Evolutionary conservation across 2,888 invertebrate genomes (phyloP).

Genomic region (Tetanocera ferruginea): DNA sequence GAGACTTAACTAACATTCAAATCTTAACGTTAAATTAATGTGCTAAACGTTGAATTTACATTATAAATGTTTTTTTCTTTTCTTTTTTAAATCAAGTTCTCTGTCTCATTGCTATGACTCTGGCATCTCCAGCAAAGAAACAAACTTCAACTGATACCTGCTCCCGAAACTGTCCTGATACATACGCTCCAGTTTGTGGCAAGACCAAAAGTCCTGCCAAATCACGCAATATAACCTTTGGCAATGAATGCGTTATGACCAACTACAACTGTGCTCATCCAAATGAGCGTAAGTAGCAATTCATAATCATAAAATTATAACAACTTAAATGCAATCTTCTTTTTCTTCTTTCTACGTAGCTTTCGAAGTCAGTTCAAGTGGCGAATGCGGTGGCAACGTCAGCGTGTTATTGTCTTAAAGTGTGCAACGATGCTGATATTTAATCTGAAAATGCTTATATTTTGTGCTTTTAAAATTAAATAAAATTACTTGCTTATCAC

Average conservation of each 20-base stretch:
- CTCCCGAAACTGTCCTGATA: slow-evolving; percentile 54
- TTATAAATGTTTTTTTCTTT: no score
- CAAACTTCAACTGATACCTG: slow-evolving; percentile 52
- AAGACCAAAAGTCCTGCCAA: slow-evolving; percentile 61
- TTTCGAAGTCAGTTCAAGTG: slow-evolving; percentile 59
- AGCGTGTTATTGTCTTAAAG: slow-evolving; percentile 66
- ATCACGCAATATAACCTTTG: slow-evolving; percentile 65
- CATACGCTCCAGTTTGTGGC: slow-evolving; percentile 64
- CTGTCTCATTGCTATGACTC: slow-evolving; percentile 55
- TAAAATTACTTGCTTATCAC: slow-evolving; percentile 43
- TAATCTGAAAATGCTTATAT: neutral
- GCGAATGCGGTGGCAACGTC: slow-evolving; percentile 66
- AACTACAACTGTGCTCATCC: slow-evolving; percentile 68
- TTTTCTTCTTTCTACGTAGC: slow-evolving; percentile 49
- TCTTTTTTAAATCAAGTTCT: slow-evolving; percentile 53
- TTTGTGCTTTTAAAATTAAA: slow-evolving; percentile 41
- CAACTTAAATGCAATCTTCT: neutral
- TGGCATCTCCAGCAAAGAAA: slow-evolving; percentile 61
- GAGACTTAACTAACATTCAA: no score
- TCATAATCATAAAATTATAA: no score
- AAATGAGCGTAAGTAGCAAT: slow-evolving; percentile 60
- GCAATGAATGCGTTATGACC: slow-evolving; percentile 63
- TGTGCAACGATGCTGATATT: neutral
- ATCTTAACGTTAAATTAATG: no score
- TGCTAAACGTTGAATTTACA: no score